Percentiles rank a stretch among this genome's conserved stretches.
Conservation (phyloP, 2,797 vertebrate genomes). For the Xerus rutilus region DNA sequence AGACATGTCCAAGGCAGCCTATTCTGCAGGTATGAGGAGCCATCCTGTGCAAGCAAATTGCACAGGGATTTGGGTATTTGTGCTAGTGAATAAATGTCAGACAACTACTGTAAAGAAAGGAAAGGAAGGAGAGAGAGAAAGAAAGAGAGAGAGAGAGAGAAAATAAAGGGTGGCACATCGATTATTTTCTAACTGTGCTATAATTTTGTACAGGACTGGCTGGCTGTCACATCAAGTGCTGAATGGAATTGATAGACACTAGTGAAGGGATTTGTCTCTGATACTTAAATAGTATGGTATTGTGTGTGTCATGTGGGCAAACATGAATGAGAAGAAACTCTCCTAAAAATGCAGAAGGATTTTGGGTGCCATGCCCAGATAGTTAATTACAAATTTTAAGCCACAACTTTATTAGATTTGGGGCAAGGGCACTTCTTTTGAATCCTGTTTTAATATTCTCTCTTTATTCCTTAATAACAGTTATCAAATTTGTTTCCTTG, state of each 20-base stretch:
- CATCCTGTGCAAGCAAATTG: not conserved
- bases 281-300: not conserved
- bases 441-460: constrained; percentile 73
- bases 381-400: constrained; percentile 47
- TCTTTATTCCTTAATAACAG: constrained; percentile 76
- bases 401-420: constrained; percentile 63
- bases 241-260: constrained; percentile 1
- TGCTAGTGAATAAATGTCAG: not conserved
- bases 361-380: not conserved
- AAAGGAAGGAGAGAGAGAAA: no score
- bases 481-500: constrained; percentile 84
- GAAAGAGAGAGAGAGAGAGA: no score
- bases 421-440: constrained; percentile 39
- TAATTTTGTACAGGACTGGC: not conserved
- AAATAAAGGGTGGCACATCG: not conserved
- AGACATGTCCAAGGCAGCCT: not conserved
- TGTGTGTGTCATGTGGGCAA: not conserved
- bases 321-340: not conserved
- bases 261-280: constrained; percentile 16
- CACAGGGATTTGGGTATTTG: not conserved
- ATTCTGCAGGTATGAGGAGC: not conserved
- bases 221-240: constrained; percentile 17
- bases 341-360: not conserved
- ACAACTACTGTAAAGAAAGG: not conserved
- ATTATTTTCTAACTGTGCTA: not conserved